Evolutionary conservation across 2,113 vertebrate species (phyloP), one percentile per base, ranked within the genome.

Genomic region (Microtus richardsoni): DNA sequence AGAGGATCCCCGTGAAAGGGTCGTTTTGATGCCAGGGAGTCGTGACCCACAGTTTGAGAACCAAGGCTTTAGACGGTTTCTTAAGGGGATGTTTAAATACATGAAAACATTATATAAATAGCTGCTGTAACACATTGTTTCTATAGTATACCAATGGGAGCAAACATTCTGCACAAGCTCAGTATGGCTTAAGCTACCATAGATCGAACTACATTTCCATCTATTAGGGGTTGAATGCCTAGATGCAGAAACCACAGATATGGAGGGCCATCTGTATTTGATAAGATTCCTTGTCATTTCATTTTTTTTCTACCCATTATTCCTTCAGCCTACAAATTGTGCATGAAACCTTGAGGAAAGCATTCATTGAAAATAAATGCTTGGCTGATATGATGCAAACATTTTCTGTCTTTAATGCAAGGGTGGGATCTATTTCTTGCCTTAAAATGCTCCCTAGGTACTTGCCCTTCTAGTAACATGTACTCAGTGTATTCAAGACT

Each of bases 321-420:
- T 36, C 30, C 47, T 62, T 1, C 74, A 86, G 5, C 16, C 92
- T 44, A 86, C 79, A 24, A 54, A 9, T 3, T 89, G 4, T 66
- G 95, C 64, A 83, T 89, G 47, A 74, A 44, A 91, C 52, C 75
- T 0, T 9, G 52, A 54, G 70, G 3, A 47, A 66, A 44, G 39
- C 36, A 73, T 73, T 77, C 7, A 58, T 95, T 95, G 2, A 9
- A 93, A 49, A 87, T 54, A 89, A 22, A 36, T 82, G 24, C 80
- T 47, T 41, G 66, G 64, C 3, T 54, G 19, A 94, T 30, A 88
- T 2, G 14, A 78, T 9, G 62, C 14, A 89, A 90, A 66, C 1
- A 24, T 90, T 94, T 92, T n/a, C 33, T 64, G 88, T 70, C 79
- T 73, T 94, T 80, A 89, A 93, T 28, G 33, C 41, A 47, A 44